Evolutionary conservation across 2,888 invertebrate species (phyloP).

Genomic region (Epinotia ramella): DNA sequence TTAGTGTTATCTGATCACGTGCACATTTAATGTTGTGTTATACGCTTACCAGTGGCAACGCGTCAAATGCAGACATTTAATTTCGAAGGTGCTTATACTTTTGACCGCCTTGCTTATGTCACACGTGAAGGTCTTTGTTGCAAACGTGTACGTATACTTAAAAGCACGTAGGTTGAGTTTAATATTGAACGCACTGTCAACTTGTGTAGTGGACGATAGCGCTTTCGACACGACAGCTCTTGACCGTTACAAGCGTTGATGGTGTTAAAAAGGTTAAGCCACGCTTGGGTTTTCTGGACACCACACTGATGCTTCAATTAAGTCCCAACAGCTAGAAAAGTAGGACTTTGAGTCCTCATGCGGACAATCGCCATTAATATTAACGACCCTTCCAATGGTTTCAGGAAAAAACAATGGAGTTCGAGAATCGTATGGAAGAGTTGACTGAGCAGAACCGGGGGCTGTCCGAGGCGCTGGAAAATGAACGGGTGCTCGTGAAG

Average conservation of each 20-base stretch:
- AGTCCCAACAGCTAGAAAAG: constrained; percentile 1
- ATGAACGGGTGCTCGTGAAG: constrained; percentile 82
- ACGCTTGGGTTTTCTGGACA: background rate
- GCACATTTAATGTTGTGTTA: background rate
- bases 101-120: background rate
- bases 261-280: background rate
- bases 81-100: background rate
- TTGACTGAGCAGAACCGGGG: constrained; percentile 80
- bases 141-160: background rate
- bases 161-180: background rate
- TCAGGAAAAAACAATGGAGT: constrained; percentile 74
- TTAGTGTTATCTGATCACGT: background rate
- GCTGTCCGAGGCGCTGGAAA: constrained; percentile 79
- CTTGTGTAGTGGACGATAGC: background rate
- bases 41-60: no score
- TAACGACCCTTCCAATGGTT: constrained; percentile 48
- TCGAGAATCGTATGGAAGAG: constrained; percentile 77
- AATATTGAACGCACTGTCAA: background rate
- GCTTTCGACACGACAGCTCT: no score
- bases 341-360: background rate
- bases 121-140: background rate
- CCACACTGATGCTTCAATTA: background rate
- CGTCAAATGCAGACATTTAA: background rate
- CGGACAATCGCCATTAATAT: background rate
- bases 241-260: background rate